These are phyloP conservation scores for Suncus etruscus DNA, from an alignment of 2,113 vertebrate species.

Conservation along the genomic window DNA sequence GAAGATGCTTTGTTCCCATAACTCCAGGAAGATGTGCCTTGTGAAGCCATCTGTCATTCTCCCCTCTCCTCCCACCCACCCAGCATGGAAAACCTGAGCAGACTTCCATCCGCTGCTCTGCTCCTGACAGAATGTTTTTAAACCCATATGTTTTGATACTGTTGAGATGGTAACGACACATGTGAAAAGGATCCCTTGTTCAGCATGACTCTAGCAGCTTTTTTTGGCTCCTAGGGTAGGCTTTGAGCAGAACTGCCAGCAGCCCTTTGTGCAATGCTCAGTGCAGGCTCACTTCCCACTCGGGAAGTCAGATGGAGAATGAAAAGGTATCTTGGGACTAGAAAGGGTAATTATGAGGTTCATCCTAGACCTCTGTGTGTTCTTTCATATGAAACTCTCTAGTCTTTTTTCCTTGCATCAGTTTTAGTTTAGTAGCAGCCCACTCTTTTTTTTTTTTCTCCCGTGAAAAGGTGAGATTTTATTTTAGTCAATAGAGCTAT, in stretches of 20 bases:
- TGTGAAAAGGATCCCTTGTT: conserved; percentile 73
- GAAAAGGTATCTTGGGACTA: neutral
- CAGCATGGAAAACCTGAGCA: conserved; percentile 76
- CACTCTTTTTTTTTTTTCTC: neutral
- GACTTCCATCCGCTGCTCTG: conserved; percentile 77
- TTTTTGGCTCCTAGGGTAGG: conserved; percentile 64
- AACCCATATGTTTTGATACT: conserved; percentile 82
- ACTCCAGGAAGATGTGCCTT: conserved; percentile 70
- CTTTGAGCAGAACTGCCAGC: conserved; percentile 61
- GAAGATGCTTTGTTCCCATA: conserved; percentile 73
- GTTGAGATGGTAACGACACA: conserved; percentile 78
- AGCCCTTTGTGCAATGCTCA: conserved; percentile 32
- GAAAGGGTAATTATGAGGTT: neutral
- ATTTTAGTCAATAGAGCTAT: no score
- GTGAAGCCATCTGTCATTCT: conserved; percentile 82
- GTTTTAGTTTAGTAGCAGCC: neutral
- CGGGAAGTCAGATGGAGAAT: conserved; percentile 37
- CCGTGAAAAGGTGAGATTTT: no score
- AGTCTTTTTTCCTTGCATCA: neutral
- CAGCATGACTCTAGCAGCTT: conserved; percentile 74
- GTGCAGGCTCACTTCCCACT: conserved; percentile 37
- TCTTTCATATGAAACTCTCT: neutral
- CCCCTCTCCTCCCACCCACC: conserved; percentile 49
- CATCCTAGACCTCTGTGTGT: neutral
- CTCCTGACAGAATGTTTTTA: conserved; percentile 81